phyloP scores from a whole-genome alignment of 2,888 invertebrate species.

The Carpatolechia fugitivella region DNA sequence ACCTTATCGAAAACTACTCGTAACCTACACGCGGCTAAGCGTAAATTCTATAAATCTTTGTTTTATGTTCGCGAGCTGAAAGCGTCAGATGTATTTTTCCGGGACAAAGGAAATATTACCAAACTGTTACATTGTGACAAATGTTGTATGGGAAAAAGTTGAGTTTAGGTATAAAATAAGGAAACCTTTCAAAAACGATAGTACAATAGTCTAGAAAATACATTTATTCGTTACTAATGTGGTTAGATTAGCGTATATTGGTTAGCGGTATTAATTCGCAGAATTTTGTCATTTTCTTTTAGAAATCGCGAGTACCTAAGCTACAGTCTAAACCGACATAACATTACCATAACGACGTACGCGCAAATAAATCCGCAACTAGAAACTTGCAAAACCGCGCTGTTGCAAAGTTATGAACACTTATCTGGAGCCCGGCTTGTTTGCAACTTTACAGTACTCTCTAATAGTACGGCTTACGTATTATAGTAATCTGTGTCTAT shows the following conservation, averaged over 20 bases:
- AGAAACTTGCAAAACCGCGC: slow-evolving; percentile 64
- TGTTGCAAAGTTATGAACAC: slow-evolving; percentile 23
- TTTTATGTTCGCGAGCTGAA: not conserved
- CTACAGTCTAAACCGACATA: slow-evolving; percentile 4
- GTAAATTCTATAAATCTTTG: slow-evolving; percentile 5
- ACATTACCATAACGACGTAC: slow-evolving; percentile 9
- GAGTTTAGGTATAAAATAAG: too few species aligned
- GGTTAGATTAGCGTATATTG: too few species aligned
- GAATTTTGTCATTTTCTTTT: slow-evolving; percentile 3
- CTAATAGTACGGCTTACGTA: too few species aligned
- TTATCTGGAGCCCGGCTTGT: not conserved
- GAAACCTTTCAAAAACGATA: too few species aligned
- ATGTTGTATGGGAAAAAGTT: not conserved
- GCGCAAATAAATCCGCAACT: slow-evolving; percentile 39
- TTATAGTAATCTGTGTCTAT: not conserved
- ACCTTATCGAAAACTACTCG: slow-evolving; percentile 3
- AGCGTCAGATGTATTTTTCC: not conserved
- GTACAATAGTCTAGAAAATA: too few species aligned
- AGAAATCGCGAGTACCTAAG: not conserved
- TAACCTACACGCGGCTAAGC: not conserved
- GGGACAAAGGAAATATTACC: not conserved
- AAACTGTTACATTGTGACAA: not conserved
- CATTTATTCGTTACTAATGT: too few species aligned
- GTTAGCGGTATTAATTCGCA: not conserved
- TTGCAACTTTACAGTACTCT: too few species aligned